These are phyloP conservation scores for Dioctria linearis DNA, from an alignment of 2,888 invertebrate species.

Conservation along the genomic window DNA sequence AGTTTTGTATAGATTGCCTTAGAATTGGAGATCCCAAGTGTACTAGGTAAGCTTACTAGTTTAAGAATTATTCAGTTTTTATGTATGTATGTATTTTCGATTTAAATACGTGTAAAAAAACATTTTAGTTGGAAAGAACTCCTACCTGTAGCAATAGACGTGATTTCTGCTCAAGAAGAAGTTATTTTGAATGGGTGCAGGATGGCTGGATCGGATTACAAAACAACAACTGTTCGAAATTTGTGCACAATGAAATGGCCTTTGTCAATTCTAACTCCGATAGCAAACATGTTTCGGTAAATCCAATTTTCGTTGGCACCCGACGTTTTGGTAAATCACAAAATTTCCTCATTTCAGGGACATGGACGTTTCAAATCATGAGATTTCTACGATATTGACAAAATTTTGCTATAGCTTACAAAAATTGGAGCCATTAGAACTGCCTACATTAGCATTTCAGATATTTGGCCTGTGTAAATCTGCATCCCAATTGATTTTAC, in stretches of 20 bases:
- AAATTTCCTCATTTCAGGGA: constrained; percentile 69
- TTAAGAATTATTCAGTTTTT: too few relatives aligned
- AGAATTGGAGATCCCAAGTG: constrained; percentile 72
- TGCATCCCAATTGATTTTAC: constrained; percentile 68
- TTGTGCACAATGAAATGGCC: constrained; percentile 75
- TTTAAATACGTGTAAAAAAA: too few relatives aligned
- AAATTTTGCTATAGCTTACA: constrained; percentile 74
- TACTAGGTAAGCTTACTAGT: constrained; percentile 67
- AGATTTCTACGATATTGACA: constrained; percentile 73
- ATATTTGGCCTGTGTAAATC: constrained; percentile 74
- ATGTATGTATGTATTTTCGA: too few relatives aligned
- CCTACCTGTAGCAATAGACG: constrained; percentile 74
- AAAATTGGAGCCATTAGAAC: constrained; percentile 73
- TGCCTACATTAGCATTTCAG: constrained; percentile 77
- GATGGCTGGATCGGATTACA: constrained; percentile 75
- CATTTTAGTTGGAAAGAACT: constrained; percentile 77
- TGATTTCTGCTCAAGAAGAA: constrained; percentile 71
- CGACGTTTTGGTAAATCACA: neutral
- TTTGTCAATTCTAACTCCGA: constrained; percentile 72
- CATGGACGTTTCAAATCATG: constrained; percentile 72
- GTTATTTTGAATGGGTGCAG: constrained; percentile 73
- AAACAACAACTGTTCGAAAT: constrained; percentile 72
- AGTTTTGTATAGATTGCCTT: constrained; percentile 74
- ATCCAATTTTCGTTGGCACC: neutral
- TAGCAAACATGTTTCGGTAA: constrained; percentile 78